Evolutionary conservation across 2,113 vertebrate genomes (phyloP).

Genomic region (Murina feae): DNA sequence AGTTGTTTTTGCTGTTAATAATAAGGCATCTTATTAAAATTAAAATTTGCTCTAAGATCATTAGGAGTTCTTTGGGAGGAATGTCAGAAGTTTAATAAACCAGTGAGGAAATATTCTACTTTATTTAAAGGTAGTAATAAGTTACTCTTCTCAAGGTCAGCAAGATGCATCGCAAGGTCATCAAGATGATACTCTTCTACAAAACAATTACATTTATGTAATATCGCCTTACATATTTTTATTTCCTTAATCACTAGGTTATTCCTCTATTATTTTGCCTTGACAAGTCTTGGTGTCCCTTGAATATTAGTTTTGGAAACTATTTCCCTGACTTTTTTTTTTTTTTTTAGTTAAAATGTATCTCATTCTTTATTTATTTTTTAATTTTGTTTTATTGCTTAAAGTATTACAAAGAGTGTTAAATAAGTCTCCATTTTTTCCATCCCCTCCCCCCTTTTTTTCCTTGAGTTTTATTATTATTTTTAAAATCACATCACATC

Average conservation of each 20-base stretch:
- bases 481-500: not conserved
- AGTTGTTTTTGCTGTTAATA: slow-evolving; percentile 20
- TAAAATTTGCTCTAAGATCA: not conserved
- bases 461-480: slow-evolving; percentile 11
- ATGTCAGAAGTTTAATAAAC: slow-evolving; percentile 13
- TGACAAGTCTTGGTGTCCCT: not conserved
- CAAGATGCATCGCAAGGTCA: not conserved
- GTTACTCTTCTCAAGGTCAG: too few species aligned
- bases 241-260: not conserved
- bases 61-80: not conserved
- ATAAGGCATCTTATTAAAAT: not conserved
- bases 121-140: slow-evolving; percentile 26
- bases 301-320: not conserved
- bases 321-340: slow-evolving; percentile 16
- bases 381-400: too few species aligned
- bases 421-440: too few species aligned
- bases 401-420: too few species aligned
- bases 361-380: too few species aligned
- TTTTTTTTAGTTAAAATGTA: too few species aligned
- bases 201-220: not conserved
- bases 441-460: too few species aligned
- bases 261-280: not conserved
- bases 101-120: not conserved
- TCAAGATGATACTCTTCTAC: not conserved
- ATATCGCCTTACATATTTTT: not conserved